A percentile compares a stretch with the other conserved stretches of the same genome.
Evolutionary conservation across 1,140 invertebrate genomes (phyloP).

Genomic region (Hetaerina americana): DNA sequence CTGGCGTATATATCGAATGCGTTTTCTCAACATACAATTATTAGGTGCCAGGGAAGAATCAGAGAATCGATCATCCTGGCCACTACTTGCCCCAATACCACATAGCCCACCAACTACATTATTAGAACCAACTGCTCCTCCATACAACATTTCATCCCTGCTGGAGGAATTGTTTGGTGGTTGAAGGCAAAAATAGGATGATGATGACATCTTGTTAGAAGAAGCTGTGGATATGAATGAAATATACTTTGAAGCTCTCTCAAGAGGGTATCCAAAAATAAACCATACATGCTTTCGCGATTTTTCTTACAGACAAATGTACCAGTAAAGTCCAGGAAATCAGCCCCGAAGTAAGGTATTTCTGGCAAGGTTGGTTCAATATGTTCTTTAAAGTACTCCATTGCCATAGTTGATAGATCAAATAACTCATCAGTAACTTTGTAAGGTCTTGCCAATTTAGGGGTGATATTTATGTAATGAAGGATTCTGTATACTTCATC

Average conservation of each 20-base stretch:
- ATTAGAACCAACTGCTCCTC: constrained; percentile 41
- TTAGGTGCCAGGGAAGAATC: constrained; percentile 42
- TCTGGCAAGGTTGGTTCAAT: constrained; percentile 76
- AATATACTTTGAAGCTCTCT: too few species aligned
- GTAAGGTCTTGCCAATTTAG: constrained; percentile 64
- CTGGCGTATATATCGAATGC: constrained; percentile 73
- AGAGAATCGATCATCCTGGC: neutral
- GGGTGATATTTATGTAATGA: constrained; percentile 66
- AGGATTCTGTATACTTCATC: constrained; percentile 69
- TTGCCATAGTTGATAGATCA: constrained; percentile 82
- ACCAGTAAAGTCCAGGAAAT: constrained; percentile 54
- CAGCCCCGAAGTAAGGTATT: constrained; percentile 71
- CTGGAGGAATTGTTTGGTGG: neutral
- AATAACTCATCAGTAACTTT: constrained; percentile 85
- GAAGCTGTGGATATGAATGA: constrained; percentile 8
- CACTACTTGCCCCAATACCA: neutral
- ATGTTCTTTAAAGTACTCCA: constrained; percentile 85
- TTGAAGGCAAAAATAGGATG: neutral
- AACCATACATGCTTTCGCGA: too few species aligned
- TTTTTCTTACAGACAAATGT: constrained; percentile 51
- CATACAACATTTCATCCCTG: constrained; percentile 42
- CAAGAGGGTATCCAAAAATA: too few species aligned
- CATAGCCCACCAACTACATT: constrained; percentile 1
- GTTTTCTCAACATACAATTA: constrained; percentile 50
- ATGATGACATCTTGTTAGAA: constrained; percentile 9